Percentiles rank a stretch among this genome's conserved stretches.
phyloP scores from a whole-genome alignment of 2,888 invertebrate genomes.

The Lomographa bimaculata region DNA sequence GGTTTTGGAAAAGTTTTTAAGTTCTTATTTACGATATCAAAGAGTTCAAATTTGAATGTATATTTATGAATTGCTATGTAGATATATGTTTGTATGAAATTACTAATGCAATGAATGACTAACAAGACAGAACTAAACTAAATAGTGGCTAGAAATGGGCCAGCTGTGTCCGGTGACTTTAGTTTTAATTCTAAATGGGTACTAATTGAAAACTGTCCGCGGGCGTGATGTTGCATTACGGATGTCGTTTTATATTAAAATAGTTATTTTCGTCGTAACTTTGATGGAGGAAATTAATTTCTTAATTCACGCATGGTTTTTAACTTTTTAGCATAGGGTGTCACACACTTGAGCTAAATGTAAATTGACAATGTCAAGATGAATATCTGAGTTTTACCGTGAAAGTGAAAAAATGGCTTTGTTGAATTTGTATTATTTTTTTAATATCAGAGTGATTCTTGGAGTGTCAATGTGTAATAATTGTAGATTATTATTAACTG shows the following conservation, averaged over 20 bases:
- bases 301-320: no score
- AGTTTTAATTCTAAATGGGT: constrained; percentile 79
- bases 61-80: constrained; percentile 6
- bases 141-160: constrained; percentile 74
- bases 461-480: no score
- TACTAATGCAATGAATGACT: constrained; percentile 81
- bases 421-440: no score
- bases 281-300: constrained; percentile 14
- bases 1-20: background rate
- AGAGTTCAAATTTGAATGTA: constrained; percentile 33
- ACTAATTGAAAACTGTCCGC: constrained; percentile 75
- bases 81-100: constrained; percentile 50
- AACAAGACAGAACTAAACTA: constrained; percentile 80
- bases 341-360: no score
- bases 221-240: constrained; percentile 45
- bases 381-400: no score
- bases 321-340: no score
- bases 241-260: constrained; percentile 48
- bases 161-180: constrained; percentile 81
- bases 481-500: no score
- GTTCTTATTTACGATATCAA: constrained; percentile 5
- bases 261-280: constrained; percentile 14
- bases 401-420: no score
- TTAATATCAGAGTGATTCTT: no score
- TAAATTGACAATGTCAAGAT: no score